Base-by-base conservation (phyloP, 1,140 invertebrate species). In the Euborellia annulipes region DNA sequence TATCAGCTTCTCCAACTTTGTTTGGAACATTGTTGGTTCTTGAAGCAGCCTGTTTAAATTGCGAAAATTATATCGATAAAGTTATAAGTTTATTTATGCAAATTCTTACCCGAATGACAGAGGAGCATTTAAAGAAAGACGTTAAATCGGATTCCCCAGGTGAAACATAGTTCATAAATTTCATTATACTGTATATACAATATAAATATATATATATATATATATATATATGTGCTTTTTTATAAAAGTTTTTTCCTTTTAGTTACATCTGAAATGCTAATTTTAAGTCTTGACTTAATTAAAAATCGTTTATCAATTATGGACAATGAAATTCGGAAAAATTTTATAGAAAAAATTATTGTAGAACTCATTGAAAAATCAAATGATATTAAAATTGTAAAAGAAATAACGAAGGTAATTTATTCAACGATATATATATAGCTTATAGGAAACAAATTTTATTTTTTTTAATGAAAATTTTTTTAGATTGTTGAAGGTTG, bases 1-100 rank as follows among this genome's bases (percentile, higher is more conserved):
- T 76, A 1, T 73, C 76, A 47, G 78, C 82, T 2, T 76, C 76
- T 23, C 76, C 84, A 0, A 75, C 79, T 1, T 61, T 97, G 4
- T 88, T 90, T 57, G 86, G 89, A 8, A 87, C 91, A 0, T 62
- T 96, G 17, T 95, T 96, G 91, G 88, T 95, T 58, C 64, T 96
- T 32, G 96, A 96, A 66, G 90, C 92, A 1, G 90, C 89, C 11
- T 91, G 87, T 58, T 71, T 78, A 0, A 89, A 85, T 54, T 89
- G 87, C 63, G 75, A 82, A 11, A 81, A 80, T 46, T 96, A 95
- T 63, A 88, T 97, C 22, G 92, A 97, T 66, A 66, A 88, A 8
- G 65, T 95, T 38, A 84, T 95, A 46, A 77, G 82, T n/a, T 80
- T 85, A 3, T 92, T 96, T 58, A 93, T 95, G 78, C 71, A 84